Evolutionary conservation across 2,797 vertebrate species (phyloP).

Genomic region (Sebastes diaconus): DNA sequence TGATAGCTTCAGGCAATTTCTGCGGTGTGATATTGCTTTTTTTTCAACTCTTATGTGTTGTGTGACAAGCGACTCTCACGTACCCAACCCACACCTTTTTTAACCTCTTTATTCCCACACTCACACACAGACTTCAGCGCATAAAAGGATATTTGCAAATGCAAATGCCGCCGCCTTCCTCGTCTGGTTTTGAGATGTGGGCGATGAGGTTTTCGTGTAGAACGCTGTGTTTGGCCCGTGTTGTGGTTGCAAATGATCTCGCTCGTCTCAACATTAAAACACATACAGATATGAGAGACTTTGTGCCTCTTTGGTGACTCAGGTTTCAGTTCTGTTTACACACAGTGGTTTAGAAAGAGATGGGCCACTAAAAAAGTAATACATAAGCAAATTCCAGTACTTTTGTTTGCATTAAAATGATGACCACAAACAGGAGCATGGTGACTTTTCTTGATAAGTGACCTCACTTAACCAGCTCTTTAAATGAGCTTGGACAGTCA

Average conservation of each 20-base stretch:
- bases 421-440: not conserved
- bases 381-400: not conserved
- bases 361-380: not conserved
- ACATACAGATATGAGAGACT: not conserved
- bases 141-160: conserved; percentile 4
- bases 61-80: not conserved
- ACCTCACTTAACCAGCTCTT: conserved; percentile 26
- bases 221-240: not conserved
- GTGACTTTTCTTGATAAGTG: not conserved
- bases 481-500: conserved; percentile 27
- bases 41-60: not conserved
- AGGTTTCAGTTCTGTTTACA: conserved; percentile 3
- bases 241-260: conserved; percentile 7
- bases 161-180: not conserved
- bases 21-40: not conserved
- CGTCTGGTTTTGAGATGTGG: conserved; percentile 11
- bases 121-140: not conserved
- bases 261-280: not conserved
- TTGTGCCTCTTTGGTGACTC: not conserved
- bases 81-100: not conserved
- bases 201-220: not conserved
- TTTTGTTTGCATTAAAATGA: not conserved
- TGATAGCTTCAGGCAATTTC: not conserved
- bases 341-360: not conserved
- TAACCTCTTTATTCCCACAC: not conserved